A percentile compares a stretch with the other conserved stretches of the same genome.
These are phyloP conservation scores for Rhagium mordax DNA, from an alignment of 2,888 invertebrate species.

Conservation along the genomic window DNA sequence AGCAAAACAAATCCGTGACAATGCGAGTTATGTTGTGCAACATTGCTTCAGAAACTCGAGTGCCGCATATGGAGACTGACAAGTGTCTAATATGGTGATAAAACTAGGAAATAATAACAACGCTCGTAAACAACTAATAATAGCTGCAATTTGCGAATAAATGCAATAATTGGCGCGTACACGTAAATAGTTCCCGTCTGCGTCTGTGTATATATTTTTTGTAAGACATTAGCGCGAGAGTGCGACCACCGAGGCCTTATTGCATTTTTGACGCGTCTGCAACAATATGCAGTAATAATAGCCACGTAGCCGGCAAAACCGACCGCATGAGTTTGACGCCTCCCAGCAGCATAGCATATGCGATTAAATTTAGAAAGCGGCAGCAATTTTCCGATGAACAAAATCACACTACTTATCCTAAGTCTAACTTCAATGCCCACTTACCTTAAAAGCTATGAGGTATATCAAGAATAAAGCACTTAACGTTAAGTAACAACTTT, in stretches of 20 bases:
- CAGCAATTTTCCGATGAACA: background rate
- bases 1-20: background rate
- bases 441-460: slow-evolving; percentile 65
- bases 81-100: background rate
- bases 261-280: background rate
- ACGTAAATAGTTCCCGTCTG: background rate
- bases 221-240: background rate
- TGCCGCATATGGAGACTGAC: background rate
- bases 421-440: slow-evolving; percentile 37
- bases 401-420: background rate
- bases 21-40: background rate
- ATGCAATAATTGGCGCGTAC: background rate
- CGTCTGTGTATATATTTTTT: background rate
- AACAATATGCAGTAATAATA: slow-evolving; percentile 17
- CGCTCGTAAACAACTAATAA: no score
- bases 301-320: slow-evolving; percentile 45
- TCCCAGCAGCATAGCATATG: slow-evolving; percentile 35
- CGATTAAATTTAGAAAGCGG: slow-evolving; percentile 30
- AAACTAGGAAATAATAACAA: background rate
- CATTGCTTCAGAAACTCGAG: background rate
- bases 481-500: slow-evolving; percentile 41
- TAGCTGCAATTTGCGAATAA: no score
- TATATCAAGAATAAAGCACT: slow-evolving; percentile 65
- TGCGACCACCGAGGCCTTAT: background rate
- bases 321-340: slow-evolving; percentile 39